phyloP scores from a whole-genome alignment of 2,797 vertebrate genomes.

The Neosalanx taihuensis region DNA sequence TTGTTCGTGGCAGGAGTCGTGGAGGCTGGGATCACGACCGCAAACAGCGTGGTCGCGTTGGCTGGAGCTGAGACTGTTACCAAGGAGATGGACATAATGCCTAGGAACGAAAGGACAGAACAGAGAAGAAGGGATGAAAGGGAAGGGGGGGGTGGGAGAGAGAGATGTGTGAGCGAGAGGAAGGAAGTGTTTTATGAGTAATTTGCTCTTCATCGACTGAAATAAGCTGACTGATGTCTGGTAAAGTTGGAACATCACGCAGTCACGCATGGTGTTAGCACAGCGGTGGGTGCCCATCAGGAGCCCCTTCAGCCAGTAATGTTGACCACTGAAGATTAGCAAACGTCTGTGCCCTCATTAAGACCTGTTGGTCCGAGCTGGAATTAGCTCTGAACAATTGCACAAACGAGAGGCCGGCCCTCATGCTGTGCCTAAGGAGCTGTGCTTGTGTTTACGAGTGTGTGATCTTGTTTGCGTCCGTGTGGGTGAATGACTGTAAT shows the following conservation, averaged over 20 bases:
- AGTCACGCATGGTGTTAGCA: not conserved
- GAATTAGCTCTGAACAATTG: not conserved
- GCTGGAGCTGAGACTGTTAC: constrained; percentile 53
- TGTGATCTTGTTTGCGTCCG: not conserved
- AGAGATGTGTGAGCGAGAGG: not conserved
- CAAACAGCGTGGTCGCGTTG: constrained; percentile 17
- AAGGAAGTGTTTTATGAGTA: not conserved
- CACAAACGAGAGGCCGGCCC: not conserved
- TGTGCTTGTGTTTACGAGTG: not conserved
- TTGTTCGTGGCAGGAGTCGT: constrained; percentile 46
- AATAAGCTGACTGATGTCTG: not conserved
- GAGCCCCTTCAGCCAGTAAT: not conserved
- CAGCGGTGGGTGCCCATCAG: not conserved
- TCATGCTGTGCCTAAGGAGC: no score
- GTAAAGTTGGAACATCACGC: not conserved
- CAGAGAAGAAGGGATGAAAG: not conserved
- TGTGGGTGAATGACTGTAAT: not conserved
- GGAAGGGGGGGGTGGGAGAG: not conserved
- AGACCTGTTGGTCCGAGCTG: not conserved
- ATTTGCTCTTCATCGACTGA: not conserved
- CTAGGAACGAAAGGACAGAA: constrained; percentile 32
- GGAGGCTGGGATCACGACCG: constrained; percentile 14
- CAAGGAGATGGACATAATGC: constrained; percentile 55
- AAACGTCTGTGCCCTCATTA: not conserved
- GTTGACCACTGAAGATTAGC: not conserved